Conservation (phyloP, 2,797 vertebrate species). For the Alauda arvensis region DNA sequence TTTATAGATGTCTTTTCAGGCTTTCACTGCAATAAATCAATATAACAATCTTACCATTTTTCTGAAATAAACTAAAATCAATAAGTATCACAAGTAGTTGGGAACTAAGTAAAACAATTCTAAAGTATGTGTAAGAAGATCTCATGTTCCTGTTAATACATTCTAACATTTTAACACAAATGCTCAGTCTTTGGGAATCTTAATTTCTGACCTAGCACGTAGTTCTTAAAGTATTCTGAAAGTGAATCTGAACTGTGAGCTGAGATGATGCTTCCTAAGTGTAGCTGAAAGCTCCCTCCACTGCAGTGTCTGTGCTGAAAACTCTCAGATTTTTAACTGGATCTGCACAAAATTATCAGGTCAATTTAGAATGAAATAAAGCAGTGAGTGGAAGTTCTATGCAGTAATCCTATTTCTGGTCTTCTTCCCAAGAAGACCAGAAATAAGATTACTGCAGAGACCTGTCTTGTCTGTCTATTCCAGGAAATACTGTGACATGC, state of each 20-base stretch:
- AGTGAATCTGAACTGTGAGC: not conserved
- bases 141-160: not conserved
- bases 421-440: not conserved
- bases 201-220: not conserved
- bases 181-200: not conserved
- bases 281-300: not conserved
- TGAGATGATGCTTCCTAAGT: not conserved
- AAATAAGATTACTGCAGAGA: no score
- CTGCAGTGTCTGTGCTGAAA: not conserved
- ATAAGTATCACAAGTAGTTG: not conserved
- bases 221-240: not conserved
- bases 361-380: not conserved
- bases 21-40: slow-evolving; percentile 10
- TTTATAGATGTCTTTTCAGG: slow-evolving; percentile 16
- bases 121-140: not conserved
- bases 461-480: not conserved
- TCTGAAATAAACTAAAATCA: slow-evolving; percentile 20
- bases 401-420: not conserved
- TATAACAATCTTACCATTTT: not conserved
- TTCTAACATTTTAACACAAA: not conserved
- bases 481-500: not conserved
- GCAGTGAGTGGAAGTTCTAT: not conserved
- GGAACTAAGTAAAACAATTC: not conserved
- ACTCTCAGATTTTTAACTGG: not conserved
- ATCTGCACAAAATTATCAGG: not conserved